Conservation (phyloP, 2,888 invertebrate genomes). For the Folsomia manolachei region DNA sequence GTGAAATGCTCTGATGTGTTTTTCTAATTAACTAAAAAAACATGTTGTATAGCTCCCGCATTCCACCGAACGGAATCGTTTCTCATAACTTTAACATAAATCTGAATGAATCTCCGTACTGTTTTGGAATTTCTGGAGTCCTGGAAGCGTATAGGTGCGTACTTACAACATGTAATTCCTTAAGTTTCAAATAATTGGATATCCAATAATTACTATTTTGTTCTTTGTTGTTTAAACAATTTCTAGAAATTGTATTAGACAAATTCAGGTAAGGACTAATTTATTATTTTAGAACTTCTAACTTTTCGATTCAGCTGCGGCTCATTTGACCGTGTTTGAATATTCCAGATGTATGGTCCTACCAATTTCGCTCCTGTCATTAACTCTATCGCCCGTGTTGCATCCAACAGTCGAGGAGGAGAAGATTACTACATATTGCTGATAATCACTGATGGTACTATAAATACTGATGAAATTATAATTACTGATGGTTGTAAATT, state of each 20-base stretch:
- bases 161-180: neutral
- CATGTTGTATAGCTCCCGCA: too few species aligned
- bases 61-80: constrained; percentile 57
- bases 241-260: constrained; percentile 49
- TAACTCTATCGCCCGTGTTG: constrained; percentile 55
- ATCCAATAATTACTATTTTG: too few species aligned
- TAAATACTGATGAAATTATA: too few species aligned
- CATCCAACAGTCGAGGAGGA: constrained; percentile 54
- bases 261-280: constrained; percentile 45
- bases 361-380: constrained; percentile 61
- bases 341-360: constrained; percentile 59
- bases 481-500: too few species aligned
- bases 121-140: constrained; percentile 55
- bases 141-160: constrained; percentile 55
- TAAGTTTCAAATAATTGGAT: neutral
- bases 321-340: constrained; percentile 52
- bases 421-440: constrained; percentile 58
- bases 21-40: neutral
- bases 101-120: constrained; percentile 55
- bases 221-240: too few species aligned
- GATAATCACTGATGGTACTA: constrained; percentile 61
- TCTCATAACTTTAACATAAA: constrained; percentile 57
- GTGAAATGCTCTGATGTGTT: neutral
- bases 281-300: too few species aligned
- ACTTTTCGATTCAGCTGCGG: constrained; percentile 55